phyloP scores from a whole-genome alignment of 2,888 invertebrate genomes.

The Rhingia rostrata region DNA sequence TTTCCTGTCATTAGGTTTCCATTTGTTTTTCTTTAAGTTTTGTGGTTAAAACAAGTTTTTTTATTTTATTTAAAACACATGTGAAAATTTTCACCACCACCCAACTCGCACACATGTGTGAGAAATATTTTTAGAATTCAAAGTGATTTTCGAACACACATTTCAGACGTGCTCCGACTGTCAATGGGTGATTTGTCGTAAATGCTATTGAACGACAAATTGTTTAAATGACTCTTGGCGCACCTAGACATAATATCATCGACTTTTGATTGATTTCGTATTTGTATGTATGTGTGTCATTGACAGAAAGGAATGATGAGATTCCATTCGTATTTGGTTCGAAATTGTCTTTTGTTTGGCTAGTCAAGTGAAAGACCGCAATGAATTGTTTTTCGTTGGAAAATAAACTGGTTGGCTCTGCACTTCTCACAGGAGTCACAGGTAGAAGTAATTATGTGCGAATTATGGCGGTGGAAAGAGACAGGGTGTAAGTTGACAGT shows the following conservation, averaged over 20 bases:
- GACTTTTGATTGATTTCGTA: slow-evolving; percentile 14
- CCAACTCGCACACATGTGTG: not conserved
- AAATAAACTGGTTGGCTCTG: slow-evolving; percentile 18
- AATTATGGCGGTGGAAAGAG: slow-evolving; percentile 37
- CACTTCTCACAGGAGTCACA: slow-evolving; percentile 17
- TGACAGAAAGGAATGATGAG: slow-evolving; percentile 11
- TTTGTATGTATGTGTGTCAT: slow-evolving; percentile 4
- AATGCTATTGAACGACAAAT: not conserved
- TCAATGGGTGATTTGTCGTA: slow-evolving; percentile 15
- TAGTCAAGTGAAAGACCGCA: slow-evolving; percentile 22
- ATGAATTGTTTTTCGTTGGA: slow-evolving; percentile 20
- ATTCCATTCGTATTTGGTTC: slow-evolving; percentile 10
- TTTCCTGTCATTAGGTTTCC: no score
- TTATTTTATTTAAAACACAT: slow-evolving; percentile 55
- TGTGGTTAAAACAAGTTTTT: slow-evolving; percentile 35
- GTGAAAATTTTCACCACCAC: slow-evolving; percentile 46
- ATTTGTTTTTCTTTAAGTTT: no score
- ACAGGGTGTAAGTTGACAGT: not conserved
- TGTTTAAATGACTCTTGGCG: slow-evolving; percentile 27
- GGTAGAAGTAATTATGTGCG: slow-evolving; percentile 37
- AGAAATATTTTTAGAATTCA: slow-evolving; percentile 39
- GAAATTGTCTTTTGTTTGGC: not conserved
- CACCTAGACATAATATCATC: slow-evolving; percentile 18
- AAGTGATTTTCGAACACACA: slow-evolving; percentile 19
- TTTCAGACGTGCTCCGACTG: slow-evolving; percentile 24